A percentile compares a stretch with the other conserved stretches of the same genome.
These are phyloP conservation scores for Pseudocheirus occidentalis DNA, from an alignment of 2,797 vertebrate genomes.

Conservation along the genomic window DNA sequence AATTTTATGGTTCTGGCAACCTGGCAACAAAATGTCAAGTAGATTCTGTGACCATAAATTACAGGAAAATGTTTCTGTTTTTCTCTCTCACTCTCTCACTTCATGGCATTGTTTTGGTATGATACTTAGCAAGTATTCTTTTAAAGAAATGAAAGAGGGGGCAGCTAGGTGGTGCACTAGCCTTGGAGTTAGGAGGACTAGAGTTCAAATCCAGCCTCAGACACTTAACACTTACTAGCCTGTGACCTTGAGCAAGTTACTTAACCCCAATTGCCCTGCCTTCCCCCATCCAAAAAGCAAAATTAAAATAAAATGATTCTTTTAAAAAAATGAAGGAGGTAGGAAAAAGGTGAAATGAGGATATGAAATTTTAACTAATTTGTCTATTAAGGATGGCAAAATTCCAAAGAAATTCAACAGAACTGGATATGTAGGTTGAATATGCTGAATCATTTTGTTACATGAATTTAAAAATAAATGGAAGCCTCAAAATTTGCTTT, in stretches of 20 bases:
- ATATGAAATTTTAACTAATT: not conserved
- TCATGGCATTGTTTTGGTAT: not conserved
- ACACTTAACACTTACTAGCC: no score
- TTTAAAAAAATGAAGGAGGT: no score
- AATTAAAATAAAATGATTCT: no score
- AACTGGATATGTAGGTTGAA: not conserved
- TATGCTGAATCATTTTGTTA: not conserved
- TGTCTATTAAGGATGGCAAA: not conserved
- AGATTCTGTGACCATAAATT: not conserved
- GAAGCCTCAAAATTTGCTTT: slow-evolving; percentile 48
- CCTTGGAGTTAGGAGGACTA: no score
- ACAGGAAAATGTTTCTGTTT: no score
- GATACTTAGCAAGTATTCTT: not conserved
- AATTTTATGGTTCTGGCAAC: not conserved
- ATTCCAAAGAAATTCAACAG: not conserved
- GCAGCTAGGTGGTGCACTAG: no score
- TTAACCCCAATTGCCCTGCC: no score
- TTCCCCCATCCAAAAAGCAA: no score
- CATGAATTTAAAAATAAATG: slow-evolving; percentile 44
- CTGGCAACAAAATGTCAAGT: not conserved
- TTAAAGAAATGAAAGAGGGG: not conserved
- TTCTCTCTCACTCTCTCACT: no score
- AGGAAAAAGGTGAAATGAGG: not conserved
- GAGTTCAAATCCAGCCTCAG: no score
- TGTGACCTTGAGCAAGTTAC: no score